Evolutionary conservation across 2,113 vertebrate species (phyloP).

Genomic region (Cavia aperea): DNA sequence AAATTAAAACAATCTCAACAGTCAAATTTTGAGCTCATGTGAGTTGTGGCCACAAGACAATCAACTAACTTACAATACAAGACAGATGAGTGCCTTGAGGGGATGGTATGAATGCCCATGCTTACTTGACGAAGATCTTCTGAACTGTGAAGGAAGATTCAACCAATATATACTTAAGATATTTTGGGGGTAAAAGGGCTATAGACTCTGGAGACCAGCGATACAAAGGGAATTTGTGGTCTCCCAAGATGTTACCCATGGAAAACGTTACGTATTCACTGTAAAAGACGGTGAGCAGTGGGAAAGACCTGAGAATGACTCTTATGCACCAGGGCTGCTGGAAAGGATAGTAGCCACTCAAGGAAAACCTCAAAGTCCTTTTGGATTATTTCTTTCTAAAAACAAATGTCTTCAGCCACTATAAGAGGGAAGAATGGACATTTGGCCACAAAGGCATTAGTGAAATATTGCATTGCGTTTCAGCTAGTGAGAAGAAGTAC

Average conservation of each 20-base stretch:
- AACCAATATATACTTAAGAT: background rate
- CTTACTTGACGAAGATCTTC: background rate
- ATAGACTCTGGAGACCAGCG: background rate
- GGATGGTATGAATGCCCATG: background rate
- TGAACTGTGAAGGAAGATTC: background rate
- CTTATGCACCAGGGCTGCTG: fast-evolving
- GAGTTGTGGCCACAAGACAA: background rate
- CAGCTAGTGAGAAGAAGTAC: background rate
- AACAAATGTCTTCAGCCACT: background rate
- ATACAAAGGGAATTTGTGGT: too few relatives aligned
- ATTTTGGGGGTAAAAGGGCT: background rate
- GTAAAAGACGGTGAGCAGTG: background rate
- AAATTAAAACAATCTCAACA: background rate
- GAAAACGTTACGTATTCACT: background rate
- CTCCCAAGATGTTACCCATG: background rate
- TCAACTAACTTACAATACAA: background rate
- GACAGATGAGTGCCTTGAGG: background rate
- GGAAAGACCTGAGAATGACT: background rate
- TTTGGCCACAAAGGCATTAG: background rate
- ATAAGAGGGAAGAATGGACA: background rate
- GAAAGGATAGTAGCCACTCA: background rate
- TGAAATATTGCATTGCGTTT: background rate
- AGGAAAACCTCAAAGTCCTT: background rate
- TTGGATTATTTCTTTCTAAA: background rate
- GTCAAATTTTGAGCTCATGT: background rate